phyloP scores from a whole-genome alignment of 1,140 invertebrate species.

The Scaptodrosophila lebanonensis region DNA sequence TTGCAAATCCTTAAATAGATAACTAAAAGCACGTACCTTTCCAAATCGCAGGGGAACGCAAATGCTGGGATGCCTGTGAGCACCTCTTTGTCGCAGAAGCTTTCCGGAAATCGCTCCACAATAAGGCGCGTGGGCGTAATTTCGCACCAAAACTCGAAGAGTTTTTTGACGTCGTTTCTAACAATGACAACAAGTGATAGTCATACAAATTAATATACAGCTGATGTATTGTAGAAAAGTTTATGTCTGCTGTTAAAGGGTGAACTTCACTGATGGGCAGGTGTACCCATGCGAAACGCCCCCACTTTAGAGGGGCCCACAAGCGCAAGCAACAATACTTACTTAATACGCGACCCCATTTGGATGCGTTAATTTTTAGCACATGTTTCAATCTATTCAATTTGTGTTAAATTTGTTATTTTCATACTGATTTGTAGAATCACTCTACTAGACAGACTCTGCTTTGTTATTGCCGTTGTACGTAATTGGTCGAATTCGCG shows the following conservation, averaged over 20 bases:
- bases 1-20: not conserved
- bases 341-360: slow-evolving; percentile 75
- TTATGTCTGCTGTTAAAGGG: not conserved
- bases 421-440: slow-evolving; percentile 17
- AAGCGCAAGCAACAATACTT: slow-evolving; percentile 49
- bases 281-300: too few species aligned
- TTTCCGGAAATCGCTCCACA: slow-evolving; percentile 85
- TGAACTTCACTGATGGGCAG: too few species aligned
- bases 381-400: slow-evolving; percentile 48
- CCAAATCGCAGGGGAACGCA: slow-evolving; percentile 88
- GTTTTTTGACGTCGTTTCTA: slow-evolving; percentile 88
- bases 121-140: slow-evolving; percentile 82
- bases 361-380: slow-evolving; percentile 40
- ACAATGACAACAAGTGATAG: slow-evolving; percentile 21
- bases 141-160: slow-evolving; percentile 91
- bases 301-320: slow-evolving; percentile 8
- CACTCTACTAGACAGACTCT: too few species aligned
- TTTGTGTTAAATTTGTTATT: slow-evolving; percentile 23
- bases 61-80: slow-evolving; percentile 88
- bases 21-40: slow-evolving; percentile 80
- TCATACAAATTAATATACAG: not conserved
- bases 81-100: slow-evolving; percentile 85
- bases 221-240: slow-evolving; percentile 23
- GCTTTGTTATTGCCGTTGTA: slow-evolving; percentile 42
- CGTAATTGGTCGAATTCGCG: slow-evolving; percentile 41